Evolutionary conservation across 1,140 invertebrate species (phyloP), one percentile per base, ranked within the genome.

Genomic region (Aphis gossypii): DNA sequence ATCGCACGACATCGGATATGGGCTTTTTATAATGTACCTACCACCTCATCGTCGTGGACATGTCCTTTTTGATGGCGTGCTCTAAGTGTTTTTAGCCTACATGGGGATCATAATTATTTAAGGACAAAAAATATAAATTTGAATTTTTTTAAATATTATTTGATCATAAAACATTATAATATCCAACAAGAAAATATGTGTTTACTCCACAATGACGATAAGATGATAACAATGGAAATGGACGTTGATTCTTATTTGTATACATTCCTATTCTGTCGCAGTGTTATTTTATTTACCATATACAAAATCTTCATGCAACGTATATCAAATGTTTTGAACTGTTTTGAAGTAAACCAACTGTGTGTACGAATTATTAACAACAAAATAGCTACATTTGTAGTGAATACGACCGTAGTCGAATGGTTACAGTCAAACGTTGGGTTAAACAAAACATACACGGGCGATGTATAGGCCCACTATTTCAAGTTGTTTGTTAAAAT

Each of bases 1-100:
- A 56, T 56, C 38, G 35, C 21, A 60, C 23, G n/a, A 91, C 25
- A 48, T 82, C 21, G 68, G 20, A 82, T 48, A 46, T 48, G 23
- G 30, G 20, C 9, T 91, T 91, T 91, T 56, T 56, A 76, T 76
- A 38, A 83, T 83, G n/a, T 82, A 90, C n/a, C 25, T 60, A 30
- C 38, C 23, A 4, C 4, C 35, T 44, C 41, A 9, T 84, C 23
- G 9, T 84, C 35, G 41, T 8, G 38, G 23, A 25, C 38, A 83
- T 8, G 30, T n/a, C n/a, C 60, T 76, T 76, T 76, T n/a, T 76
- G 30, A 76, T 1, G 30, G 60, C 14, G 14, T 7, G 14, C 60
- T n/a, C 60, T 76, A 76, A 76, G n/a, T 76, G 14, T 76, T n/a
- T 76, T 76, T n/a, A 18, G 4, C 30, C 14, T 5, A 51, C 18